These are phyloP conservation scores for Drosophila peninsularis DNA, from an alignment of 2,888 invertebrate species.

Conservation along the genomic window DNA sequence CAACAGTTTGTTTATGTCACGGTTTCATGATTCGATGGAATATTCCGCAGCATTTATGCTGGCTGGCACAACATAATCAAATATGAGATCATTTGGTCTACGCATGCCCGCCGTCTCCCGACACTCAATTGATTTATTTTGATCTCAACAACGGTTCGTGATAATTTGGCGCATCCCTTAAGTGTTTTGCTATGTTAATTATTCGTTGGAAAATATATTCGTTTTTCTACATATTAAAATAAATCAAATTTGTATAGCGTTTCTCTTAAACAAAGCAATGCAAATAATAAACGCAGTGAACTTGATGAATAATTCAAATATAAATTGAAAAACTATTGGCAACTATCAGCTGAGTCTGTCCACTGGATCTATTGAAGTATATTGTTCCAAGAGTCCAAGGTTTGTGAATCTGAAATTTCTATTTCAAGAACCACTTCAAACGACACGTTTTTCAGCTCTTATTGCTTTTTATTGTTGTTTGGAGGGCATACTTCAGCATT, in stretches of 20 bases:
- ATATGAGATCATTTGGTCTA: slow-evolving; percentile 69
- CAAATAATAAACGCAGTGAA: too few species aligned
- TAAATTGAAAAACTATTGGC: not conserved
- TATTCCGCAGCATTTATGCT: slow-evolving; percentile 70
- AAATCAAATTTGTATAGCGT: not conserved
- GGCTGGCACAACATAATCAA: slow-evolving; percentile 44
- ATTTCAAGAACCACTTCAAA: slow-evolving; percentile 7
- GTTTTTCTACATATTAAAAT: not conserved
- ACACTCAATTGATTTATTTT: slow-evolving; percentile 52
- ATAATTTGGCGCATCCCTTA: slow-evolving; percentile 26
- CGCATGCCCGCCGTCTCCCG: slow-evolving; percentile 21
- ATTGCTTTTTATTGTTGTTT: slow-evolving; percentile 12
- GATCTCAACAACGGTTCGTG: slow-evolving; percentile 24
- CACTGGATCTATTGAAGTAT: not conserved
- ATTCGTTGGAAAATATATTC: not conserved
- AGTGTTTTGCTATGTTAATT: slow-evolving; percentile 10
- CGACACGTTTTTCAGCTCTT: slow-evolving; percentile 27
- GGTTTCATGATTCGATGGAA: slow-evolving; percentile 51
- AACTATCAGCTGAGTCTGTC: not conserved
- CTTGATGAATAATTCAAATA: not conserved
- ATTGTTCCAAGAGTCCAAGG: slow-evolving; percentile 23
- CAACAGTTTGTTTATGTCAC: slow-evolving; percentile 58
- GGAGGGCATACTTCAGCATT: slow-evolving; percentile 6
- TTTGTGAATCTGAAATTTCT: slow-evolving; percentile 15
- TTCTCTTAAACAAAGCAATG: not conserved